These are phyloP conservation scores for Gymnoscopelus microlampas DNA, from an alignment of 2,797 vertebrate species.

Conservation along the genomic window DNA sequence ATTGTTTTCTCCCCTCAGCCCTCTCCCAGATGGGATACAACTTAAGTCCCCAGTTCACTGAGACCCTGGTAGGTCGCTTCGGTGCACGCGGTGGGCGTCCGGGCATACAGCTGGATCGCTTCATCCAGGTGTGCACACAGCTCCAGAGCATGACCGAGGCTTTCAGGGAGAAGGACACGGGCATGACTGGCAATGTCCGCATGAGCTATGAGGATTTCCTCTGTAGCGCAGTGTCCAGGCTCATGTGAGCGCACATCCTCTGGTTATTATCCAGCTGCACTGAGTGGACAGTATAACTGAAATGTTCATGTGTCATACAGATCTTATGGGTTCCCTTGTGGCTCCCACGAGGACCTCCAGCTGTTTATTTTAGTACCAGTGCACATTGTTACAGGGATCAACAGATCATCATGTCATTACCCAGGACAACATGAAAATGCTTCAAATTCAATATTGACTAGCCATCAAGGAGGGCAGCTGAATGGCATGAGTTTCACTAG, in stretches of 20 bases:
- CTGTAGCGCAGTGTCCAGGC: constrained; percentile 82
- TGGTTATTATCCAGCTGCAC: constrained; percentile 17
- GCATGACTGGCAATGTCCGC: constrained; percentile 82
- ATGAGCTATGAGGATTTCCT: constrained; percentile 96
- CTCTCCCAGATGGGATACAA: constrained; percentile 96
- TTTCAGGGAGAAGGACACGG: constrained; percentile 91
- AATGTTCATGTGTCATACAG: constrained; percentile 34
- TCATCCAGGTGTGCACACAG: constrained; percentile 96
- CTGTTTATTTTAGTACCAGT: constrained; percentile 15
- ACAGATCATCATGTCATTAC: constrained; percentile 24
- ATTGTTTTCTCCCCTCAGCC: constrained; percentile 74
- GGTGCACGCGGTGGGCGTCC: constrained; percentile 39
- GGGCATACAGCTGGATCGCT: constrained; percentile 91
- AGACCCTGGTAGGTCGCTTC: constrained; percentile 84
- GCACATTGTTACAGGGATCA: constrained; percentile 7
- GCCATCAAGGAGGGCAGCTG: constrained; percentile 2
- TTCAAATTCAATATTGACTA: not conserved
- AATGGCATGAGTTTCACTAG: not conserved
- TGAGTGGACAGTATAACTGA: constrained; percentile 30
- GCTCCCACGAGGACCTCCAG: constrained; percentile 35
- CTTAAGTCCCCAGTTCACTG: constrained; percentile 93
- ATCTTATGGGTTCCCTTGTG: not conserved
- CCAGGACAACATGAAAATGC: constrained; percentile 17
- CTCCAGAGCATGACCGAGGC: constrained; percentile 91
- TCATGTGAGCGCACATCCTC: constrained; percentile 82